Evolutionary conservation across 2,113 vertebrate species (phyloP).

Genomic region (Scortum barcoo): DNA sequence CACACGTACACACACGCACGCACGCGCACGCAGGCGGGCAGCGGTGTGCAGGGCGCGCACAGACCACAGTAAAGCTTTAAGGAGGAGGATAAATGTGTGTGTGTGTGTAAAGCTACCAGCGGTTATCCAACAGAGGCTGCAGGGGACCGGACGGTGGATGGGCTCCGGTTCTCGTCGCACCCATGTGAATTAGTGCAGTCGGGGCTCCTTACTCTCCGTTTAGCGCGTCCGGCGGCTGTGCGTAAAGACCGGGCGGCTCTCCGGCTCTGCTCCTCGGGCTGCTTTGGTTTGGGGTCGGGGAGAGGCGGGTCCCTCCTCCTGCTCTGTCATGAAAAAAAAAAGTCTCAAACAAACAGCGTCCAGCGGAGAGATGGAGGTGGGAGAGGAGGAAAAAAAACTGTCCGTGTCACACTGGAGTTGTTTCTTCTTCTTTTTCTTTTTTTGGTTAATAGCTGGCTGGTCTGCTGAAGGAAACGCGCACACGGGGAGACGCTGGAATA

Average conservation of each 20-base stretch:
- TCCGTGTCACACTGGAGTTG: conserved; percentile 49
- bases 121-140: conserved; percentile 36
- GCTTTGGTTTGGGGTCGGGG: conserved; percentile 76
- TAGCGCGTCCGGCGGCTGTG: conserved; percentile 68
- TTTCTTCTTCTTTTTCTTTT: conserved; percentile 72
- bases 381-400: too few relatives aligned
- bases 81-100: conserved; percentile 12
- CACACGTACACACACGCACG: conserved; percentile 1
- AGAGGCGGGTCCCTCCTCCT: conserved; percentile 39
- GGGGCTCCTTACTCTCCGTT: conserved; percentile 50
- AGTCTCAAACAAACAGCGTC: conserved; percentile 57
- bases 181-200: conserved; percentile 46
- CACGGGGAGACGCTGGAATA: conserved; percentile 47
- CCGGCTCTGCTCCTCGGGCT: conserved; percentile 34
- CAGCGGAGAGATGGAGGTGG: conserved; percentile 36
- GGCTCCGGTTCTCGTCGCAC: conserved; percentile 13
- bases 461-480: conserved; percentile 54
- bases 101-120: conserved; percentile 59
- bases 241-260: conserved; percentile 57
- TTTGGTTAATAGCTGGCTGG: conserved; percentile 81
- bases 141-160: conserved; percentile 23
- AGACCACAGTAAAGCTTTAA: conserved; percentile 6
- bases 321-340: conserved; percentile 65
- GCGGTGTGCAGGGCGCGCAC: conserved; percentile 54
- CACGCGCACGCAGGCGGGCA: conserved; percentile 44